phyloP scores from a whole-genome alignment of 2,797 vertebrate genomes.

The Hemibagrus guttatus region DNA sequence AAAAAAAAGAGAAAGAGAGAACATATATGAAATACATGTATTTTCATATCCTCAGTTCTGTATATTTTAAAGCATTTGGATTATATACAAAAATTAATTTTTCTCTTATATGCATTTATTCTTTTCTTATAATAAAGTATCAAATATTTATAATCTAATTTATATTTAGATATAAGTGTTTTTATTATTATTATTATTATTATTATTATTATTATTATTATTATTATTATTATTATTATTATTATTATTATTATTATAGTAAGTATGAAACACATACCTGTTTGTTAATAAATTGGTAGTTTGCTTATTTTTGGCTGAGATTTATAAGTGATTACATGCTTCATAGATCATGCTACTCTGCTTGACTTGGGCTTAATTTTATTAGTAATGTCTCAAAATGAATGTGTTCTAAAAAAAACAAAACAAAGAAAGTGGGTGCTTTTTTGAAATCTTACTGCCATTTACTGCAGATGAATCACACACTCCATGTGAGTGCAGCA shows the following conservation, averaged over 20 bases:
- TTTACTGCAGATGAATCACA: conserved; percentile 19
- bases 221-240: conserved; percentile 46
- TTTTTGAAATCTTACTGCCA: background rate
- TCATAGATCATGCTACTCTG: background rate
- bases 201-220: conserved; percentile 8
- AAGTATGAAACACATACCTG: conserved; percentile 62
- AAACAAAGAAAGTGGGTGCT: background rate
- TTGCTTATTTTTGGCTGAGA: conserved; percentile 61
- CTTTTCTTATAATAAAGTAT: conserved; percentile 62
- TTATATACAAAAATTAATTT: conserved; percentile 23
- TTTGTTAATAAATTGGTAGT: conserved; percentile 60
- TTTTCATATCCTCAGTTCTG: conserved; percentile 68
- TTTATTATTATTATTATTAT: background rate
- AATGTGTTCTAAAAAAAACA: background rate
- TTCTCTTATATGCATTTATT: conserved; percentile 28
- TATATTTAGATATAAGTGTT: background rate
- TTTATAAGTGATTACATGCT: conserved; percentile 17
- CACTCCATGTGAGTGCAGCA: background rate
- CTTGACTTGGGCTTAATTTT: background rate
- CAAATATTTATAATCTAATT: background rate
- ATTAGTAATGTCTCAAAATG: background rate
- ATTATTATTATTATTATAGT: conserved; percentile 56
- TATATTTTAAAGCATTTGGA: conserved; percentile 56
- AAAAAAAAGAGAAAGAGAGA: conserved; percentile 36
- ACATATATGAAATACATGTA: conserved; percentile 60